These are phyloP conservation scores for Pogonocichla stellata DNA, from an alignment of 2,113 vertebrate genomes.

Conservation along the genomic window DNA sequence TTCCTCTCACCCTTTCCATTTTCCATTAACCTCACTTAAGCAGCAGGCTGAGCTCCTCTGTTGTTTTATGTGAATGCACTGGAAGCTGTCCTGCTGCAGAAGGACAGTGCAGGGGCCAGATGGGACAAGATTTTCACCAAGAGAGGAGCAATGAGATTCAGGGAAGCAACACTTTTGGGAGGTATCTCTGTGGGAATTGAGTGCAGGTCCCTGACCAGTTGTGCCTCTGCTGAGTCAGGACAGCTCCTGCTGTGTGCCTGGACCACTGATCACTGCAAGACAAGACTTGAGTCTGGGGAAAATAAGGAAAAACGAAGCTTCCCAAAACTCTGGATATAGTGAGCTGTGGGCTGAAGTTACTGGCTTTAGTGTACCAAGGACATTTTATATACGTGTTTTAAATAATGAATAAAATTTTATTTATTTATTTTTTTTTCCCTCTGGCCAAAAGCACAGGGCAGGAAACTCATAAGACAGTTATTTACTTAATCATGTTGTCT, in stretches of 20 bases:
- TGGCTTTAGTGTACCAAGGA: not conserved
- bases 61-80: not conserved
- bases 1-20: not conserved
- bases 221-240: not conserved
- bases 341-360: not conserved
- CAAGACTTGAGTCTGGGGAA: not conserved
- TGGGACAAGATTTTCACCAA: not conserved
- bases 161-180: not conserved
- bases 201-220: not conserved
- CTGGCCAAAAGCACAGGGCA: not conserved
- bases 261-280: not conserved
- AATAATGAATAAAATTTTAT: not conserved
- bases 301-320: not conserved
- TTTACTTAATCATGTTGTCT: slow-evolving; percentile 22
- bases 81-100: not conserved
- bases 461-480: not conserved
- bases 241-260: not conserved
- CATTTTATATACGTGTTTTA: not conserved
- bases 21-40: not conserved
- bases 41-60: not conserved
- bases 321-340: not conserved
- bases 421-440: not conserved
- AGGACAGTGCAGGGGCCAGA: not conserved
- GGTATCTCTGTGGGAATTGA: not conserved
- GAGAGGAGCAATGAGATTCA: not conserved